Evolutionary conservation across 2,888 invertebrate genomes (phyloP).

Genomic region (Pandemis heparana): DNA sequence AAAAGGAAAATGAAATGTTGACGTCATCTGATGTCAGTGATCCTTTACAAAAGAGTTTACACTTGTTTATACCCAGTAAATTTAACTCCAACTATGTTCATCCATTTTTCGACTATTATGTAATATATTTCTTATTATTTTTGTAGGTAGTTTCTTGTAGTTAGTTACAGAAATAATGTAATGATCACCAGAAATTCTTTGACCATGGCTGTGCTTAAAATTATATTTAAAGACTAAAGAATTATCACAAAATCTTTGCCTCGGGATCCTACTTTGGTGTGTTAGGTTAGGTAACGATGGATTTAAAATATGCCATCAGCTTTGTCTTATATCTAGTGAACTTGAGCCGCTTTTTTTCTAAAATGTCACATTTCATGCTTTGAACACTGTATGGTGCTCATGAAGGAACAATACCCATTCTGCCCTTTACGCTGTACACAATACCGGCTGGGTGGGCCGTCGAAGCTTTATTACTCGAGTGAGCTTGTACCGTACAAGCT

Average conservation of each 20-base stretch:
- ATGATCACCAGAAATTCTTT: too few relatives aligned
- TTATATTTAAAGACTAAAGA: too few relatives aligned
- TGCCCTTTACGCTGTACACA: slow-evolving; percentile 60
- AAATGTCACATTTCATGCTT: slow-evolving; percentile 63
- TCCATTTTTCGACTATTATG: too few relatives aligned
- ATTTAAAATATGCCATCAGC: background rate
- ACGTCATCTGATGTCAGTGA: background rate
- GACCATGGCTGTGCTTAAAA: too few relatives aligned
- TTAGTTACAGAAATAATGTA: too few relatives aligned
- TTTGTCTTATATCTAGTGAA: background rate
- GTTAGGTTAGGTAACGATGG: too few relatives aligned
- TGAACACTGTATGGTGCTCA: slow-evolving; percentile 54
- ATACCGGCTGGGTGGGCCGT: slow-evolving; percentile 72
- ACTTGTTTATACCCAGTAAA: background rate
- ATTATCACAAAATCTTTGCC: too few relatives aligned
- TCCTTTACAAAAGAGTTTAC: background rate
- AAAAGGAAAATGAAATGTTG: background rate
- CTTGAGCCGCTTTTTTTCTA: slow-evolving; percentile 56
- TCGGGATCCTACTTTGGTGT: too few relatives aligned
- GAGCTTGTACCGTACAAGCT: slow-evolving; percentile 9
- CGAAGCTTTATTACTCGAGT: slow-evolving; percentile 49
- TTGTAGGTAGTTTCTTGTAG: too few relatives aligned
- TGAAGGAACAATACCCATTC: slow-evolving; percentile 66
- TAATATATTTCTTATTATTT: too few relatives aligned
- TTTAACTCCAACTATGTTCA: background rate